Evolutionary conservation across 1,140 invertebrate genomes (phyloP), one percentile per base, ranked within the genome.

Genomic region (Brachionus manjavacas): DNA sequence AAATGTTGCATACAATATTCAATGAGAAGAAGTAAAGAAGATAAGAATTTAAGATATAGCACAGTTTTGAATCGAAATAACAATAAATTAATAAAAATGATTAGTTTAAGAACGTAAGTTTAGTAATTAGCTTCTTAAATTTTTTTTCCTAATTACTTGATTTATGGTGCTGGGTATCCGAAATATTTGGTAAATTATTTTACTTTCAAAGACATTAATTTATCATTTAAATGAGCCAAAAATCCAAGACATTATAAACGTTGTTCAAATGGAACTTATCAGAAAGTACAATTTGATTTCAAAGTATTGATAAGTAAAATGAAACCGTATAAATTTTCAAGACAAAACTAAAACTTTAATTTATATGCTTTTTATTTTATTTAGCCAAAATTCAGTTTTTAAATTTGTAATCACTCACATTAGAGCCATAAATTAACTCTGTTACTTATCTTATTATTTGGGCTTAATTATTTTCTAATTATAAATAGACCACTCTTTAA

Each of bases 401-500:
- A 39, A 72, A 72, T 72, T 70, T 72, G n/a, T 39, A 60, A 20
- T 60, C 16, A 60, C 20, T 60, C 52, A 70, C 66, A 70, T 35
- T 31, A 70, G 14, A n/a, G 66, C 66, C 7, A 76, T 76, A 76
- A 35, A 49, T 35, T 49, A 23, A 8, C 43, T 76, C 43, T 25
- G 72, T 76, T 76, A 76, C 72, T 76, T 76, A 76, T 76, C 72
- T 76, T 12, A 60, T 60, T 68, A 68, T 31, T 41, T 74, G 16
- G 70, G 31, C 39, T 49, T 49, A 76, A 76, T 76, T 76, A 76
- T 76, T 49, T 76, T 76, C 41, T 76, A 76, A 76, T 76, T 76
- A 49, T 25, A 76, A 76, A 76, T 76, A 76, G 72, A 76, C 43
- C 72, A 76, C 43, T 76, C 46, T 49, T 28, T 49, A 9, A 25